Evolutionary conservation across 2,888 invertebrate genomes (phyloP), one percentile per base, ranked within the genome.

Genomic region (Euplexia lucipara): DNA sequence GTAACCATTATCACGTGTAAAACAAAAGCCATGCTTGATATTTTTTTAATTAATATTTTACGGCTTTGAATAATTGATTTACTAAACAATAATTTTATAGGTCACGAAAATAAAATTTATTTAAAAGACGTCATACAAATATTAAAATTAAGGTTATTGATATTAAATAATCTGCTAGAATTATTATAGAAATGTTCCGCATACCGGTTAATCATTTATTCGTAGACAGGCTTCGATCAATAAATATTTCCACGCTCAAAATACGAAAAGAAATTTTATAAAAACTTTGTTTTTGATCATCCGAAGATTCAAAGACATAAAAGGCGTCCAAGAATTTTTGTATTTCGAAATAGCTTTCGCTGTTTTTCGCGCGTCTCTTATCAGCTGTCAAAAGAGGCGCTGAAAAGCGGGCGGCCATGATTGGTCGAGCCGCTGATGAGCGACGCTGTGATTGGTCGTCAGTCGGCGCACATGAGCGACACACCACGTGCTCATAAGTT

Each of bases 401-500:
- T 95, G 81, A 89, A 90, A 81, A 94, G 94, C 90, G 92, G 89
- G 75, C 86, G 83, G 72, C 68, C 75, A 79, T 84, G 78, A 91
- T 92, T 92, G 92, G 92, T 77, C 75, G 85, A 72, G 75, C 87
- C 91, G 88, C 92, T 92, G 64, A 91, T 91, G 75, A 92, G 92
- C 90, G 92, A 90, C 90, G 87, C 85, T 79, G 83, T 88, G 87
- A 95, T 95, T 94, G 95, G 95, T 85, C 84, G 86, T 6, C 81
- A 81, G 85, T 79, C 83, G 88, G 88, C 82, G 86, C 94, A 93
- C 90, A 94, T 94, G 86, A 95, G 95, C 94, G 95, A 93, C 90
- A 82, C 71, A 79, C 90, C 94, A 94, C 94, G 93, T 95, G 95
- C 95, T 95, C 83, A 95, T 95, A 92, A 95, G 95, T 94, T 95